These are phyloP conservation scores for Cheilinus undulatus DNA, from an alignment of 2,113 vertebrate genomes.

Conservation along the genomic window DNA sequence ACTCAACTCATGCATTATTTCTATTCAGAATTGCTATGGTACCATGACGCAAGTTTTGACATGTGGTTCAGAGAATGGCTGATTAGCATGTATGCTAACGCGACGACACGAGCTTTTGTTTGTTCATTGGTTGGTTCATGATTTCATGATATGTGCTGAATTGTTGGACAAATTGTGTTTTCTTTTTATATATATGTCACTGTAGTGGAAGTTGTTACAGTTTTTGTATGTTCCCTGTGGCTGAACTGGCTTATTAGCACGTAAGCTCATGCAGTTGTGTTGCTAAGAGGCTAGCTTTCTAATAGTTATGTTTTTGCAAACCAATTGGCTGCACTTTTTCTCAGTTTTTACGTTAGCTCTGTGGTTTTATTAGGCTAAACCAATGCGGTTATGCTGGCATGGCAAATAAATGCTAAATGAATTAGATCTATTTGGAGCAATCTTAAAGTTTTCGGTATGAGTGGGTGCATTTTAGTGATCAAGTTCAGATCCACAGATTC, in stretches of 20 bases:
- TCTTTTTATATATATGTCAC: constrained; percentile 65
- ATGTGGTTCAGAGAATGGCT: constrained; percentile 50
- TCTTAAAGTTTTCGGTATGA: constrained; percentile 34
- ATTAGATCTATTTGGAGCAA: constrained; percentile 39
- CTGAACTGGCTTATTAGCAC: constrained; percentile 65
- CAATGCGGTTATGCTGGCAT: constrained; percentile 72
- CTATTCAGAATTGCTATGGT: constrained; percentile 43
- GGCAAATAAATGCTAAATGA: constrained; percentile 53
- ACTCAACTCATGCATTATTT: constrained; percentile 1
- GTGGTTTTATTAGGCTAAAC: constrained; percentile 56
- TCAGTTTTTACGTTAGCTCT: constrained; percentile 46
- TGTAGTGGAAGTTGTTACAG: constrained; percentile 66
- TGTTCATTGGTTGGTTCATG: constrained; percentile 27
- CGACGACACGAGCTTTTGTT: constrained; percentile 22
- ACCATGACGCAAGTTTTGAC: too few species aligned
- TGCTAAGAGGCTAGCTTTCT: constrained; percentile 68
- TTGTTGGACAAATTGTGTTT: constrained; percentile 47
- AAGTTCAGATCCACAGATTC: not conserved
- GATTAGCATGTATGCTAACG: constrained; percentile 67
- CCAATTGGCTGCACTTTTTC: constrained; percentile 40
- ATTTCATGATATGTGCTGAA: constrained; percentile 56
- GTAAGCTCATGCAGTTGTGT: constrained; percentile 58
- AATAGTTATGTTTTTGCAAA: constrained; percentile 38
- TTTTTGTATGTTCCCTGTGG: constrained; percentile 69
- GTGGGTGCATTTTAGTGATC: constrained; percentile 24